Base-by-base conservation (phyloP, 2,888 invertebrate genomes). In the Lumbricus terrestris region DNA sequence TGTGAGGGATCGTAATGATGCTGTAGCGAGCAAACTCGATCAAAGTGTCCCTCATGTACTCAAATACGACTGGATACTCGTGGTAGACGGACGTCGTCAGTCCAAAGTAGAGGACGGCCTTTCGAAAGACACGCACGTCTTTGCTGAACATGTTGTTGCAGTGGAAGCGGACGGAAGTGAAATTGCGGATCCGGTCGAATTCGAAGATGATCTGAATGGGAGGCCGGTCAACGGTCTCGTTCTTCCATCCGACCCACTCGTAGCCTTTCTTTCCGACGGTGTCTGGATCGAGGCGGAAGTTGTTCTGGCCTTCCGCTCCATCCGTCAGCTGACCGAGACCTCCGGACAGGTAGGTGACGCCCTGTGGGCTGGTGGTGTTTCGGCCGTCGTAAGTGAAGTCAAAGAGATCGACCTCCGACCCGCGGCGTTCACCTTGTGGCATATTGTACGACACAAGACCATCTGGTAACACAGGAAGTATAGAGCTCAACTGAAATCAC, bases 211-310 rank as follows among this genome's bases (percentile, higher is more conserved):
- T 96, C 89, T 90, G 69, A 23, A 98, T 95, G 89, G 96, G 96
- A 90, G 95, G 96, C 16, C 91, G 34, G 38, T 91, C 89, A 33
- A 38, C 82, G 23, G 91, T 89, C 38, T 92, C 92, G 90, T 94
- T 94, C 92, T 96, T 96, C 98, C 98, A 98, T 0, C 98, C 98
- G 47, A 98, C 97, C 98, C 98, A 98, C 89, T 97, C 97, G 93
- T 97, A 97, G 34, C 92, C 92, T 89, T 90, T 91, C 18, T 69
- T 37, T 8, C 91, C 91, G 15, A 88, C 42, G 29, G 95, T 97
- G 95, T 96, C 96, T 93, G 96, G 96, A 91, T 96, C 96, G 93
- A 96, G 95, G 94, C 96, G 96, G 94, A 97, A 97, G 94, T 97
- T 96, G 92, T 97, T 97, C 1, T 97, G 97, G 0, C 97, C 97